Percentiles rank a stretch among this genome's conserved stretches.
phyloP scores from a whole-genome alignment of 2,797 vertebrate species.

The Gorsachius magnificus region DNA sequence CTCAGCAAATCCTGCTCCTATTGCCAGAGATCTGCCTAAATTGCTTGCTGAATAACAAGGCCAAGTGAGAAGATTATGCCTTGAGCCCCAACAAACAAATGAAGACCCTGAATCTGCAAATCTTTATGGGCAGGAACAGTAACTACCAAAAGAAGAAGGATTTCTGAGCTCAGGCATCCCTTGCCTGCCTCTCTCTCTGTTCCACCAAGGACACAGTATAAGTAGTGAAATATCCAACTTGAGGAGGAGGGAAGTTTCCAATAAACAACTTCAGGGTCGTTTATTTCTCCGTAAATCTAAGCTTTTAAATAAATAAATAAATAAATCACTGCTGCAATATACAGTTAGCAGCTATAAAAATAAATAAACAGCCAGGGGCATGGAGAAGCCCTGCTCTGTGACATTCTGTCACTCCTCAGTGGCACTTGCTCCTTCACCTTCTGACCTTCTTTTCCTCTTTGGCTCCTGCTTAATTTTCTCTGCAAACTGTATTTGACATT shows the following conservation, averaged over 20 bases:
- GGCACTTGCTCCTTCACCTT: conserved; percentile 15
- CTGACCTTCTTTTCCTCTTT: conserved; percentile 29
- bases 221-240: neutral
- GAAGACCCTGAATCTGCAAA: neutral
- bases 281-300: neutral
- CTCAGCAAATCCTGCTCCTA: neutral
- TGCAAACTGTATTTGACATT: conserved; percentile 25
- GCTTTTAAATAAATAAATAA: neutral
- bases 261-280: neutral
- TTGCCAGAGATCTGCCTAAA: neutral
- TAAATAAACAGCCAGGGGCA: neutral
- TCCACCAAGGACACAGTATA: neutral
- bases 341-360: conserved; percentile 7
- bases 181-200: neutral
- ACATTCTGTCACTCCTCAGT: conserved; percentile 26
- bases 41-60: neutral
- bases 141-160: neutral
- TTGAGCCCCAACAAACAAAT: neutral
- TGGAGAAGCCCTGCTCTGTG: neutral
- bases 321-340: neutral
- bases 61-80: neutral
- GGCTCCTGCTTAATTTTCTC: conserved; percentile 11
- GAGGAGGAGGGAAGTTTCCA: neutral
- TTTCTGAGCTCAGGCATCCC: neutral
- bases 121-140: neutral